A percentile compares a stretch with the other conserved stretches of the same genome.
Conservation (phyloP, 2,113 vertebrate species). For the Fukomys damarensis region DNA sequence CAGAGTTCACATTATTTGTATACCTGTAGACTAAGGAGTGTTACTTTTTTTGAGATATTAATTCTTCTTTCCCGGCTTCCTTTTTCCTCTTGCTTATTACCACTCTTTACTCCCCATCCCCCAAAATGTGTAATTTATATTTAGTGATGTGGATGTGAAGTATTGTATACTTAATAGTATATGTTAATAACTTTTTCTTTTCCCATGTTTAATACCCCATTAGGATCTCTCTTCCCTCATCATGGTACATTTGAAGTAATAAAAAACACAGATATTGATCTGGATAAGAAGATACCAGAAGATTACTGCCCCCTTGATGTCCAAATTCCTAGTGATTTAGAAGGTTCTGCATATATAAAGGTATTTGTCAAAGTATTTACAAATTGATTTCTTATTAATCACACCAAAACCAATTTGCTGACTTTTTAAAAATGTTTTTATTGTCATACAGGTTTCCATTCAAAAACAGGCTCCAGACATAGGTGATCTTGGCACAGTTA, state of each 20-base stretch:
- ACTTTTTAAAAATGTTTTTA: not conserved
- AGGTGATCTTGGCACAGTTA: constrained; percentile 96
- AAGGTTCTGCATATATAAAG: constrained; percentile 98
- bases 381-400: not conserved
- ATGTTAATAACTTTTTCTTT: not conserved
- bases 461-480: constrained; percentile 98
- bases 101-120: too few species aligned
- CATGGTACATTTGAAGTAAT: constrained; percentile 98
- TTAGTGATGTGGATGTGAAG: not conserved
- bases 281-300: constrained; percentile 98
- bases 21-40: not conserved
- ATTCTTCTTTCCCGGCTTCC: not conserved
- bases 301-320: constrained; percentile 98
- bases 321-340: constrained; percentile 97
- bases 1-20: not conserved
- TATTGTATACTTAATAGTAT: not conserved
- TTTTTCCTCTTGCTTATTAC: constrained; percentile 31
- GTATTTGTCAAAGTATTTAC: constrained; percentile 80
- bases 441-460: constrained; percentile 93
- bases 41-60: not conserved
- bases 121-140: not conserved
- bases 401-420: not conserved
- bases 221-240: constrained; percentile 98
- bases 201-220: constrained; percentile 33
- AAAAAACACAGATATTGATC: constrained; percentile 98